These are phyloP conservation scores for Lampris megalopsis DNA, from an alignment of 2,113 vertebrate genomes.

Conservation along the genomic window DNA sequence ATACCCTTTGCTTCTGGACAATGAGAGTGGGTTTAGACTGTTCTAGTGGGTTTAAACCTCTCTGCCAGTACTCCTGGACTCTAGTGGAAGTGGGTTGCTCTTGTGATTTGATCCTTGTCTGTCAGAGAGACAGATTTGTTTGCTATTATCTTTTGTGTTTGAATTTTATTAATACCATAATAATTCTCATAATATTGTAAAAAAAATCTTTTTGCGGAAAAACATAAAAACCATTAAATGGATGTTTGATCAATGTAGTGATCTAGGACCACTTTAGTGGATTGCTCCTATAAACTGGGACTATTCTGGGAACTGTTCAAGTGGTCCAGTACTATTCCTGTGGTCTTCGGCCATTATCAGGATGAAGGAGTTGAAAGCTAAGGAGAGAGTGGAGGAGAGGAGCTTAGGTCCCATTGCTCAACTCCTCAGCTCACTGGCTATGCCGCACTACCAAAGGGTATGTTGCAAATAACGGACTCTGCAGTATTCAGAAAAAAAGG, in stretches of 20 bases:
- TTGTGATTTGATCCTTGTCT: background rate
- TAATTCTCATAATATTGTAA: no score
- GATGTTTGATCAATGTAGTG: background rate
- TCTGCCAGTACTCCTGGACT: background rate
- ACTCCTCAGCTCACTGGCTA: slow-evolving; percentile 80
- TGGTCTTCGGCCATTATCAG: slow-evolving; percentile 20
- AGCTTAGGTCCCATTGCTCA: slow-evolving; percentile 78
- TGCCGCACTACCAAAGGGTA: slow-evolving; percentile 84
- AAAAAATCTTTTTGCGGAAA: no score
- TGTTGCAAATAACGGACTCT: slow-evolving; percentile 43
- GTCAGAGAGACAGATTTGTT: no score
- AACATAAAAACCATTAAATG: no score
- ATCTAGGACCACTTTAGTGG: slow-evolving; percentile 18
- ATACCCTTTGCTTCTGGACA: no score
- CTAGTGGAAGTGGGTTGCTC: background rate
- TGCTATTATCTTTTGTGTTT: no score
- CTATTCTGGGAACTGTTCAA: background rate
- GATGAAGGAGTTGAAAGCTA: slow-evolving; percentile 78
- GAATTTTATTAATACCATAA: no score
- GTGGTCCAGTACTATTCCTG: slow-evolving; percentile 3
- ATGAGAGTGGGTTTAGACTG: background rate
- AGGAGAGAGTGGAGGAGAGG: slow-evolving; percentile 72
- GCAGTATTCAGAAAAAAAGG: background rate
- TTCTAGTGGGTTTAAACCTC: slow-evolving; percentile 37
- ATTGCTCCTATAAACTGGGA: slow-evolving; percentile 1